Evolutionary conservation across 2,888 invertebrate species (phyloP).

Genomic region (Eueremaeus valkanovi): DNA sequence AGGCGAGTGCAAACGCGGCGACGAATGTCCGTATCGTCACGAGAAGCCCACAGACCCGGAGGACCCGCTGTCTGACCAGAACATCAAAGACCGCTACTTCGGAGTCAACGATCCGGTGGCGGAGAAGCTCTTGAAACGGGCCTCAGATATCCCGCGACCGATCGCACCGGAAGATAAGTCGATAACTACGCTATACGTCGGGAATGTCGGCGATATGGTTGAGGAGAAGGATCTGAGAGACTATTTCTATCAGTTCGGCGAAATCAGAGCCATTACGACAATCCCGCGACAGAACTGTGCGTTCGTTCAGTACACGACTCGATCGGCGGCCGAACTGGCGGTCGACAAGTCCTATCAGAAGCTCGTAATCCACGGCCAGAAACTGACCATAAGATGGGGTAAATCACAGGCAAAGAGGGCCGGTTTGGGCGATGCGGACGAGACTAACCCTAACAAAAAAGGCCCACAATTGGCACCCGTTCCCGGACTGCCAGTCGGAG

Average conservation of each 20-base stretch:
- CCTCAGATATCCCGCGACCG: conserved; percentile 87
- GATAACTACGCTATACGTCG: conserved; percentile 96
- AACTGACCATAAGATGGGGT: conserved; percentile 98
- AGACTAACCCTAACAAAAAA: conserved; percentile 43
- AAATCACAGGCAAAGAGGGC: conserved; percentile 77
- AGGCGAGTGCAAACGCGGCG: conserved; percentile 81
- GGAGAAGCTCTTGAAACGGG: conserved; percentile 81
- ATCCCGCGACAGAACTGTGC: conserved; percentile 88
- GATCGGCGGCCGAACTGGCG: conserved; percentile 85
- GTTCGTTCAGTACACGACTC: conserved; percentile 90
- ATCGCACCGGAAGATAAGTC: conserved; percentile 92
- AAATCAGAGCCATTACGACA: conserved; percentile 87
- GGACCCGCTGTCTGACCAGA: conserved; percentile 92
- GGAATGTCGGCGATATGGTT: conserved; percentile 81
- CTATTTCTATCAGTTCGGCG: conserved; percentile 98
- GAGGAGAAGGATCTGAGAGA: conserved; percentile 88
- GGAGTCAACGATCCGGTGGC: conserved; percentile 95
- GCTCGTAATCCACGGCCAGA: conserved; percentile 72
- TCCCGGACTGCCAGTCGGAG: conserved; percentile 67
- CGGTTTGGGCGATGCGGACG: conserved; percentile 42
- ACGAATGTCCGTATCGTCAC: conserved; percentile 92
- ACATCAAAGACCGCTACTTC: conserved; percentile 88
- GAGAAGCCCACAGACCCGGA: conserved; percentile 96
- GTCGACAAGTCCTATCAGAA: conserved; percentile 95
- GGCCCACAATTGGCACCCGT: conserved; percentile 61